Conservation (phyloP, 1,140 invertebrate species). For the Drosophila sturtevanti region DNA sequence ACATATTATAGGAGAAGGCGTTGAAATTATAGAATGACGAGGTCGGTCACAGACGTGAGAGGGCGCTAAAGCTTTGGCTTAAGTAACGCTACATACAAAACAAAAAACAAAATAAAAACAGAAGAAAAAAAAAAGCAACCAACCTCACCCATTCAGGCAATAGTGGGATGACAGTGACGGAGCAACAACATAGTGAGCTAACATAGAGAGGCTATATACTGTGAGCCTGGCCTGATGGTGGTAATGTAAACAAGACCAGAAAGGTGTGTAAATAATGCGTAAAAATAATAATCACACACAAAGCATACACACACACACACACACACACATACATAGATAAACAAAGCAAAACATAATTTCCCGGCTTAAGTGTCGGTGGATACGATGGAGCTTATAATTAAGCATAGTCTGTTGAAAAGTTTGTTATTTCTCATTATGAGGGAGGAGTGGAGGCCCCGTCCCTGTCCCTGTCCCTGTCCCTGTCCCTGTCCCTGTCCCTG, state of each 20-base stretch:
- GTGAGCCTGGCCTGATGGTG: slow-evolving; percentile 17
- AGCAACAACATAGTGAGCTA: too few relatives aligned
- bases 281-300: slow-evolving; percentile 60
- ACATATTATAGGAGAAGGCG: slow-evolving; percentile 30
- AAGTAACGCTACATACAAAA: slow-evolving; percentile 17
- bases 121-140: too few relatives aligned
- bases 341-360: slow-evolving; percentile 44
- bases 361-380: slow-evolving; percentile 39
- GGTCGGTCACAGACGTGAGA: slow-evolving; percentile 44
- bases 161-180: neutral
- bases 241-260: slow-evolving; percentile 56
- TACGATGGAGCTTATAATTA: slow-evolving; percentile 47
- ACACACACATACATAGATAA: neutral
- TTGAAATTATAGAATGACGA: slow-evolving; percentile 54
- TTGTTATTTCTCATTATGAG: neutral
- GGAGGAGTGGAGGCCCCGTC: too few relatives aligned
- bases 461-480: too few relatives aligned
- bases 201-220: slow-evolving; percentile 11
- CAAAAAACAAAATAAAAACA: too few relatives aligned
- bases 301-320: neutral
- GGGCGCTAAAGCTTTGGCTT: slow-evolving; percentile 52
- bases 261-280: slow-evolving; percentile 65
- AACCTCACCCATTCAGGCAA: slow-evolving; percentile 4
- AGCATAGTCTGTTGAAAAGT: slow-evolving; percentile 48
- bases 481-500: too few relatives aligned